A percentile compares a stretch with the other conserved stretches of the same genome.
Conservation (phyloP, 2,888 invertebrate genomes). For the Tuta absoluta region DNA sequence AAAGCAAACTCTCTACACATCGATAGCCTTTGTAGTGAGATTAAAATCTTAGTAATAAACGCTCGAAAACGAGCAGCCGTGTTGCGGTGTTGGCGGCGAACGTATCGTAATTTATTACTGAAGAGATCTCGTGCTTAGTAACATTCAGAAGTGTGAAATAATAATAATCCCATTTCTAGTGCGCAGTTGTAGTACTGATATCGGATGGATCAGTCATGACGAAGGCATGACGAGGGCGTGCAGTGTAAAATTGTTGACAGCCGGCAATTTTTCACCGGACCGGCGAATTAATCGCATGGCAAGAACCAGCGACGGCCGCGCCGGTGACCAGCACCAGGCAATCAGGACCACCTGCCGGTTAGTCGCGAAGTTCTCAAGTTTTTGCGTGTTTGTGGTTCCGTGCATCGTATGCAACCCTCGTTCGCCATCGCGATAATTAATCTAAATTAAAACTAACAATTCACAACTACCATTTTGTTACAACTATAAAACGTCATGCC, state of each 20-base stretch:
- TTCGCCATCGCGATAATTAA: slow-evolving; percentile 57
- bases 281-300: background rate
- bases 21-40: slow-evolving; percentile 8
- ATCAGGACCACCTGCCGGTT: background rate
- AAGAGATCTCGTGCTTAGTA: slow-evolving; percentile 62
- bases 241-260: no score
- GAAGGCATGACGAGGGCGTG: slow-evolving; percentile 12
- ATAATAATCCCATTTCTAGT: slow-evolving; percentile 77
- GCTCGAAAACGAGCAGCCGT: slow-evolving; percentile 12
- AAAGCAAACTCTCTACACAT: background rate
- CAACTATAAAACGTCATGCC: slow-evolving; percentile 34
- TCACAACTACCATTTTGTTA: slow-evolving; percentile 44
- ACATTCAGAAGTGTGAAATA: slow-evolving; percentile 67
- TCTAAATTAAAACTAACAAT: slow-evolving; percentile 63
- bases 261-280: no score
- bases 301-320: no score
- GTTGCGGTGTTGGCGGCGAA: slow-evolving; percentile 3
- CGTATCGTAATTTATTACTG: slow-evolving; percentile 18
- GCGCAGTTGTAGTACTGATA: slow-evolving; percentile 66
- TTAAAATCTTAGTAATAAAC: slow-evolving; percentile 9
- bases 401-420: slow-evolving; percentile 38
- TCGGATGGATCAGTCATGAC: slow-evolving; percentile 28
- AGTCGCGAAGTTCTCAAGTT: slow-evolving; percentile 35
- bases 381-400: slow-evolving; percentile 53
- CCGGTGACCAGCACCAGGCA: no score